phyloP scores from a whole-genome alignment of 2,113 vertebrate genomes.

The Microcebus ravelobensis region DNA sequence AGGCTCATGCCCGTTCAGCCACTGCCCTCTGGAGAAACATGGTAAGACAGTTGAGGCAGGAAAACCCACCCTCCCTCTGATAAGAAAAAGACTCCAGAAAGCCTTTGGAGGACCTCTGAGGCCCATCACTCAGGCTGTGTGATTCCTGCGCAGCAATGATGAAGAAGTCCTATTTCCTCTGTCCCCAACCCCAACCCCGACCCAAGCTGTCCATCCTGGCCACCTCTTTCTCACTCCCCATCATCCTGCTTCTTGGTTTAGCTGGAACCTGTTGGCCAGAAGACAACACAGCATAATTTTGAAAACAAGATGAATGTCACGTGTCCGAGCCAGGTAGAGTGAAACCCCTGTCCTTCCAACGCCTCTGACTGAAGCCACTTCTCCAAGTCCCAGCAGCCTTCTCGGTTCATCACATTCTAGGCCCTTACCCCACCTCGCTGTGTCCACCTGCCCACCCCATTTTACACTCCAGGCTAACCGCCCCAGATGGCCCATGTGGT shows the following conservation, averaged over 20 bases:
- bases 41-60: conserved; percentile 79
- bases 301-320: conserved; percentile 62
- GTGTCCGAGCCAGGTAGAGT: conserved; percentile 84
- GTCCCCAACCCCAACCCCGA: neutral
- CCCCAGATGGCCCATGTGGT: neutral
- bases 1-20: conserved; percentile 81
- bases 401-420: neutral
- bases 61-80: neutral
- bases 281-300: conserved; percentile 70
- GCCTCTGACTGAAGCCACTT: neutral
- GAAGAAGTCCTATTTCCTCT: neutral
- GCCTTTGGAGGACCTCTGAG: neutral
- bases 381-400: neutral
- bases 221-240: neutral
- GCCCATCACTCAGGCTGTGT: neutral
- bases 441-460: neutral
- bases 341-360: fast-evolving
- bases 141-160: fast-evolving
- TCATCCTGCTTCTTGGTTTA: conserved; percentile 58
- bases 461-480: neutral
- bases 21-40: conserved; percentile 86
- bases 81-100: neutral
- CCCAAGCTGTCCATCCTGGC: neutral
- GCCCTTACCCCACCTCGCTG: neutral
- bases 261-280: conserved; percentile 85